Base-by-base conservation (phyloP, 53 echinoderm and acorn worm genomes). In the Zoroaster sp. region DNA sequence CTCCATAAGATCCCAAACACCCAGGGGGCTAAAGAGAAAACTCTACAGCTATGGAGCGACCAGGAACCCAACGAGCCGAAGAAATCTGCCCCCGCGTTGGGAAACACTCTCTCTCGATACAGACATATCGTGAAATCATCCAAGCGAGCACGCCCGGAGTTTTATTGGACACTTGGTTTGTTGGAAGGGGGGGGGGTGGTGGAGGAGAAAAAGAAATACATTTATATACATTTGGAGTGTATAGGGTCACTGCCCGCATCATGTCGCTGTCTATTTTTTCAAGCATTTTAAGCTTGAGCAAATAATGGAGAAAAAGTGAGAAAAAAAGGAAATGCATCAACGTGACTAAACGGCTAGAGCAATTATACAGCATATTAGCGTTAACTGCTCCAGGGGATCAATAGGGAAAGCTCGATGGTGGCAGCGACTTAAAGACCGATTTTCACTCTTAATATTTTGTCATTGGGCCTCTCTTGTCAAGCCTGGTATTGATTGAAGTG, bases 361-460 rank as follows among this genome's bases (percentile, higher is more conserved):
- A 85, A 85, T 85, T 85, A 85, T 85, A 85, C 85, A 85, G 85
- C 85, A 85, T 85, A 85, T 85, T 85, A 85, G 85, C 85, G 85
- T 44, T 71, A 69, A 69, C 52, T 36, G 66, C 66, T 66, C 71
- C 3, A 44, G 83, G 85, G 85, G 85, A 85, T 85, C 85, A 85
- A 85, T 85, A 85, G 51, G 51, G 71, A 85, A 85, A 35, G 67
- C 85, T 85, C 70, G 85, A 85, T 70, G 69, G 71, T 85, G 71
- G 85, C 85, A 85, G 85, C 83, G 68, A 68, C 83, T 83, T 83
- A 68, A 83, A 71, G 85, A 85, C 69, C 43, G 85, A 71, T 85
- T 85, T 85, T 71, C 49, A 40, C 42, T 35, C 65, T 80, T 69
- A 32, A 23, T 38, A 40, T 74, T 74, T 74, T 74, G 40, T 74